Conservation (phyloP, 2,113 vertebrate species). For the Seriola quinqueradiata region DNA sequence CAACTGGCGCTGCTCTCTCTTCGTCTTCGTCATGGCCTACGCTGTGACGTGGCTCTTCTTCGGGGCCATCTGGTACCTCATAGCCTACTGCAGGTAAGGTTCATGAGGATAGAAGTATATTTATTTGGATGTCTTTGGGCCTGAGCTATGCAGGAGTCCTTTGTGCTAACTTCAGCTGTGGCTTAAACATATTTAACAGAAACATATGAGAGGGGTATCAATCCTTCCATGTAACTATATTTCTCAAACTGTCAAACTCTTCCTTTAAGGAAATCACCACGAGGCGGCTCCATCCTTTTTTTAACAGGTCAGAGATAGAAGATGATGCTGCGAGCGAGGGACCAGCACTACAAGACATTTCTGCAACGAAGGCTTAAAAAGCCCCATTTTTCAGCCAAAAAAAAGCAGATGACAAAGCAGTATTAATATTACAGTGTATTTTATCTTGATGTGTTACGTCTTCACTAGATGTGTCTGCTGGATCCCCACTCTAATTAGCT, state of each 20-base stretch:
- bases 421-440: constrained; percentile 45
- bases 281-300: not conserved
- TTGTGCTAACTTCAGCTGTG: constrained; percentile 10
- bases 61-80: constrained; percentile 98
- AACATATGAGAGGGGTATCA: constrained; percentile 7
- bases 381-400: constrained; percentile 9
- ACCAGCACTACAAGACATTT: constrained; percentile 5
- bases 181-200: not conserved
- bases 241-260: not conserved
- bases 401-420: constrained; percentile 64
- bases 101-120: not conserved
- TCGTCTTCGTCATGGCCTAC: constrained; percentile 97
- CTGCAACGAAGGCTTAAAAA: constrained; percentile 30
- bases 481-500: constrained; percentile 68
- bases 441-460: constrained; percentile 47
- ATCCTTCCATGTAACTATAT: constrained; percentile 1
- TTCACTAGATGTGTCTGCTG: constrained; percentile 46
- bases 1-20: constrained; percentile 96
- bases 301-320: constrained; percentile 4
- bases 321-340: not conserved
- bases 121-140: not conserved
- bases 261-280: constrained; percentile 4
- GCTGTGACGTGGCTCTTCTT: constrained; percentile 98
- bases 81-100: constrained; percentile 91
- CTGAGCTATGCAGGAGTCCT: not conserved